Evolutionary conservation across 2,888 invertebrate genomes (phyloP).

Genomic region (Eristalis intricaria): DNA sequence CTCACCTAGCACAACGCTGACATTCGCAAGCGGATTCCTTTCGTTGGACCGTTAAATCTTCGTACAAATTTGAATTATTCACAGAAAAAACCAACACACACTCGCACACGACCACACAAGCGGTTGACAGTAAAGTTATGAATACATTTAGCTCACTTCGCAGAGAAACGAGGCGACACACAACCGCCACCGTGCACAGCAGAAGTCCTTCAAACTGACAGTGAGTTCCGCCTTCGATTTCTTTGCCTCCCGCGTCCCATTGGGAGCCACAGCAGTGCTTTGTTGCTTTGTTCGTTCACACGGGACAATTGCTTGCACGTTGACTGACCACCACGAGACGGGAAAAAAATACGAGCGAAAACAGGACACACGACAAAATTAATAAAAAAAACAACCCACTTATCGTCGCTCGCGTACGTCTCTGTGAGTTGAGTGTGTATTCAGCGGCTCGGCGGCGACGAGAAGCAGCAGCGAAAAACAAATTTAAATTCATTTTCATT

Average conservation of each 20-base stretch:
- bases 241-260: not conserved
- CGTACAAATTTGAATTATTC: not conserved
- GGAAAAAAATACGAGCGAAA: not conserved
- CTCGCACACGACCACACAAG: too few relatives aligned
- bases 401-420: constrained; percentile 18
- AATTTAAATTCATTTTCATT: constrained; percentile 67
- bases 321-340: not conserved
- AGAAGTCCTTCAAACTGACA: not conserved
- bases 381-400: constrained; percentile 35
- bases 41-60: not conserved
- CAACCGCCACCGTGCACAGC: not conserved
- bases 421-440: not conserved
- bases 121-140: constrained; percentile 7
- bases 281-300: not conserved
- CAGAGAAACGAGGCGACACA: not conserved
- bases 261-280: not conserved
- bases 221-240: not conserved
- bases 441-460: not conserved
- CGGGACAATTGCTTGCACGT: not conserved
- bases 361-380: constrained; percentile 19
- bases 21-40: not conserved
- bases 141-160: constrained; percentile 2
- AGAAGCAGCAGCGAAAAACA: constrained; percentile 50
- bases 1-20: not conserved
- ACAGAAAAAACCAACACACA: not conserved